Conservation (phyloP, 2,888 invertebrate genomes). For the Eupithecia insigniata region DNA sequence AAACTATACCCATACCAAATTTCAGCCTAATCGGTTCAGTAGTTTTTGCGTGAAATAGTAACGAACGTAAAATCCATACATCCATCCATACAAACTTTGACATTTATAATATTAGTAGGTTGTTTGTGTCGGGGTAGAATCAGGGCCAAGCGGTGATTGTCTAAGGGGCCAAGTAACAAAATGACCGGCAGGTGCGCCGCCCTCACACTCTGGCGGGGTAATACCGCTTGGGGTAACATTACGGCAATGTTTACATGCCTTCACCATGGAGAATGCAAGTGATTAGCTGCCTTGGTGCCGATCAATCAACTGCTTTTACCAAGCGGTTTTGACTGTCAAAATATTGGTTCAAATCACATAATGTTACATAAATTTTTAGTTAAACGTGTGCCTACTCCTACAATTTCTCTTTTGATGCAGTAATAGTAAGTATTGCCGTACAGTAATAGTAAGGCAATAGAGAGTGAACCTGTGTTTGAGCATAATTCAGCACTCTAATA, state of each 20-base stretch:
- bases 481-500: neutral
- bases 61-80: no score
- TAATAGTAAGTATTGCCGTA: no score
- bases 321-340: conserved; percentile 8
- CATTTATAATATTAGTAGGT: no score
- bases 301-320: conserved; percentile 54
- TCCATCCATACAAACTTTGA: no score
- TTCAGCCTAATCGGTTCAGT: no score
- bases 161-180: conserved; percentile 19
- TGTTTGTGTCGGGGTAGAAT: conserved; percentile 10
- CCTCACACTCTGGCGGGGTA: conserved; percentile 21
- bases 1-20: no score
- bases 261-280: conserved; percentile 77
- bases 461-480: neutral
- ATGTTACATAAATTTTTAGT: neutral
- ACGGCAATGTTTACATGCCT: conserved; percentile 70
- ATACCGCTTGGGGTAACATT: conserved; percentile 41
- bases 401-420: neutral
- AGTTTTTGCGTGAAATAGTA: no score
- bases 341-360: neutral
- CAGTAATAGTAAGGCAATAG: neutral
- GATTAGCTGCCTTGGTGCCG: conserved; percentile 37
- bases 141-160: no score
- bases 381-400: neutral
- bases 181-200: conserved; percentile 39